These are phyloP conservation scores for Arenaria interpres DNA, from an alignment of 2,113 vertebrate genomes.

Conservation along the genomic window DNA sequence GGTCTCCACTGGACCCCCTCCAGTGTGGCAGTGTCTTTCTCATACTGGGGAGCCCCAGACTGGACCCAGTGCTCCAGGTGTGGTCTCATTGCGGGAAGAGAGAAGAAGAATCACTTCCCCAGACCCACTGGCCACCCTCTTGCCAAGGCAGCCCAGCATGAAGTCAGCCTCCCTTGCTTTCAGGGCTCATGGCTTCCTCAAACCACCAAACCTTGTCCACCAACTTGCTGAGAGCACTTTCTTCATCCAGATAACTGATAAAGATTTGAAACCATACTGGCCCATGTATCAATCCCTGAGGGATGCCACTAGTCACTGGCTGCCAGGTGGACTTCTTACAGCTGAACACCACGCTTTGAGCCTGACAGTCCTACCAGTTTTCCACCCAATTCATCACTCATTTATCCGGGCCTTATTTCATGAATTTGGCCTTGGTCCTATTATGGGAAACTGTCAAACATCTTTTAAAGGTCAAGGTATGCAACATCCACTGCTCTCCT, in stretches of 20 bases:
- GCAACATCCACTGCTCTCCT: neutral
- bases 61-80: neutral
- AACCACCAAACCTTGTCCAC: neutral
- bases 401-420: neutral
- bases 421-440: neutral
- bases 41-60: neutral
- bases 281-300: neutral
- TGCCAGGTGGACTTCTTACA: neutral
- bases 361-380: neutral
- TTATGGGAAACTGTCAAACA: neutral
- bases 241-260: neutral
- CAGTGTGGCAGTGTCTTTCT: neutral
- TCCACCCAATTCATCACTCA: neutral
- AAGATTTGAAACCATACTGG: neutral
- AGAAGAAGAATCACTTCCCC: neutral
- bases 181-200: neutral
- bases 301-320: neutral
- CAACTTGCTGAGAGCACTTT: neutral
- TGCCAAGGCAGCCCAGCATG: neutral
- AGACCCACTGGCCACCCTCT: rapidly evolving
- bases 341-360: neutral
- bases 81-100: neutral
- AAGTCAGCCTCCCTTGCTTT: neutral
- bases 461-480: neutral
- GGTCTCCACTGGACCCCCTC: neutral